phyloP scores from a whole-genome alignment of 2,888 invertebrate species.

The Liopterus haemorrhoidalis region DNA sequence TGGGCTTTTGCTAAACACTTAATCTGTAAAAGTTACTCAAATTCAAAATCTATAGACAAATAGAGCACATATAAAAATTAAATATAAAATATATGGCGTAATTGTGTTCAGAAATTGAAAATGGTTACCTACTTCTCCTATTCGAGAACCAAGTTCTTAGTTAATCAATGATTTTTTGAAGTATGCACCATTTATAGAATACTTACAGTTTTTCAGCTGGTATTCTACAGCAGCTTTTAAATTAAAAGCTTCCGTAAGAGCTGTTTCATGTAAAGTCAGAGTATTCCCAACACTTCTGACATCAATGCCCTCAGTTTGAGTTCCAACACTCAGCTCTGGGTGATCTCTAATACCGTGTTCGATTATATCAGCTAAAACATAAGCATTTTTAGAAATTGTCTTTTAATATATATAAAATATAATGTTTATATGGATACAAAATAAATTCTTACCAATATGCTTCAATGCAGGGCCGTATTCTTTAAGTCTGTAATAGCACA shows the following conservation, averaged over 20 bases:
- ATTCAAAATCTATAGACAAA: neutral
- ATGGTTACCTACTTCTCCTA: slow-evolving; percentile 1
- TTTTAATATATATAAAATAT: slow-evolving; percentile 11
- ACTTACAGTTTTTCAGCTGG: slow-evolving; percentile 74
- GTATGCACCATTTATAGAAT: neutral
- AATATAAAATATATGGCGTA: slow-evolving; percentile 10
- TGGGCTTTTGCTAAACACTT: no score
- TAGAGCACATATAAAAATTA: slow-evolving; percentile 1
- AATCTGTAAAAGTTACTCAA: slow-evolving; percentile 1
- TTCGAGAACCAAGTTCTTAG: neutral
- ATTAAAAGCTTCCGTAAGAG: slow-evolving; percentile 96
- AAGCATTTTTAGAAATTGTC: slow-evolving; percentile 14
- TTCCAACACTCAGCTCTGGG: slow-evolving; percentile 94
- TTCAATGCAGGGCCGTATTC: slow-evolving; percentile 91
- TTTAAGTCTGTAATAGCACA: slow-evolving; percentile 90
- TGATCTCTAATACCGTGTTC: slow-evolving; percentile 94
- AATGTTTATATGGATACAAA: slow-evolving; percentile 6
- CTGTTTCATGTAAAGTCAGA: slow-evolving; percentile 87
- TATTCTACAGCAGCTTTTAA: slow-evolving; percentile 98
- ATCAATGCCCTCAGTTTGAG: slow-evolving; percentile 89
- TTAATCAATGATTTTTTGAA: slow-evolving; percentile 1
- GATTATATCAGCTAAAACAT: slow-evolving; percentile 71
- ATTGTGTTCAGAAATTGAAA: slow-evolving; percentile 6
- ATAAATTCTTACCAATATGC: slow-evolving; percentile 64
- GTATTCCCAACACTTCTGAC: slow-evolving; percentile 96